Conservation (phyloP, 2,797 vertebrate genomes). For the Hypotaenidia okinawae region DNA sequence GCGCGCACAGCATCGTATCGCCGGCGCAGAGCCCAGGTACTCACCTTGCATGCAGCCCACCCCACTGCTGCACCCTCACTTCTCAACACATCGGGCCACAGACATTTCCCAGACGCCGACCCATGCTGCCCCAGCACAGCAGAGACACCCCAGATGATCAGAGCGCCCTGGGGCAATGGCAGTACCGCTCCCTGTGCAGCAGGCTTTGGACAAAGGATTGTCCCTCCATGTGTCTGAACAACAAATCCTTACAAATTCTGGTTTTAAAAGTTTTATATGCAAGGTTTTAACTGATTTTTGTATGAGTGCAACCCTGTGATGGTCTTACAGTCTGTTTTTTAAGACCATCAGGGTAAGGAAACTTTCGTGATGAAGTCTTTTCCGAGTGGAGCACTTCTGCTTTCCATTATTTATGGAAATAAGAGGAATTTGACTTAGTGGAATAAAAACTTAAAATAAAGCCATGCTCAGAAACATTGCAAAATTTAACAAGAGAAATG, state of each 20-base stretch:
- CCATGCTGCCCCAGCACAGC: not conserved
- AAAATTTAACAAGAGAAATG: not conserved
- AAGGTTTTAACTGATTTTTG: not conserved
- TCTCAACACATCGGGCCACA: fast-evolving
- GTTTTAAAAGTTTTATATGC: not conserved
- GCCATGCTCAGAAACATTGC: not conserved
- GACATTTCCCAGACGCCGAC: not conserved
- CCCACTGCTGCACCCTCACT: not conserved
- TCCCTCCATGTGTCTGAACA: not conserved
- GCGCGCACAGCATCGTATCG: fast-evolving
- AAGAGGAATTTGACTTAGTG: constrained; percentile 12
- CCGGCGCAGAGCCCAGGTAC: not conserved
- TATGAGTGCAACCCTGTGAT: not conserved
- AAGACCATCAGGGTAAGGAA: not conserved
- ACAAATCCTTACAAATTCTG: not conserved
- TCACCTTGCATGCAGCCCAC: fast-evolving
- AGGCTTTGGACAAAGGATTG: not conserved
- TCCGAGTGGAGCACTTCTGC: not conserved
- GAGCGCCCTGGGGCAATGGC: fast-evolving
- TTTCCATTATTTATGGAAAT: constrained; percentile 20
- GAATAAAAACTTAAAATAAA: constrained; percentile 39
- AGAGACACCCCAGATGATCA: fast-evolving
- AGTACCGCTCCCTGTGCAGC: fast-evolving
- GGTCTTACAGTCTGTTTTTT: not conserved
- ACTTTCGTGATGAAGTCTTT: not conserved